phyloP scores from a whole-genome alignment of 2,888 invertebrate species.

The Gibbula magus region DNA sequence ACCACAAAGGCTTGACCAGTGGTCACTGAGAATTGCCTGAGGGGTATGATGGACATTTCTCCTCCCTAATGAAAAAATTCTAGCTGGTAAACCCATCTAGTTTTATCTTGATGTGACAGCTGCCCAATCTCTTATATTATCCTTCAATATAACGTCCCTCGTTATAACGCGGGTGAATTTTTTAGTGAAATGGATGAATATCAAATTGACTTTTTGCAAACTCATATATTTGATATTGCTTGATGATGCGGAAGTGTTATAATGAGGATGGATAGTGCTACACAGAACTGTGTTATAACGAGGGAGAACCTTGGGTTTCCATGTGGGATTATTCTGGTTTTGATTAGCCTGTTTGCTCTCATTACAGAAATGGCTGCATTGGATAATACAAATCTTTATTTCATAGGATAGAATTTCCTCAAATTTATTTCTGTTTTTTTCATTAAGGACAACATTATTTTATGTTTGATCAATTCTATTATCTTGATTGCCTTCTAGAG shows the following conservation, averaged over 20 bases:
- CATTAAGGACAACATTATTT: too few species aligned
- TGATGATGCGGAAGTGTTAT: too few species aligned
- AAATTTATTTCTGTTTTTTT: too few species aligned
- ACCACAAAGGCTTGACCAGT: too few species aligned
- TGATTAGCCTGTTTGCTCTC: too few species aligned
- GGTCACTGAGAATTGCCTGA: background rate
- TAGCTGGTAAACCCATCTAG: background rate
- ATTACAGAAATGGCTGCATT: too few species aligned
- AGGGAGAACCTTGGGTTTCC: background rate
- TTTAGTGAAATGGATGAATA: background rate
- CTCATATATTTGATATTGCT: background rate
- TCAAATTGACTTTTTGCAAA: background rate
- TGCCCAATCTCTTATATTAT: background rate
- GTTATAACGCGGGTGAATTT: background rate
- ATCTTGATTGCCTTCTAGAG: too few species aligned
- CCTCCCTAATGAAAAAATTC: conserved; percentile 9
- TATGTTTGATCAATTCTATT: too few species aligned
- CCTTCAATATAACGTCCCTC: background rate
- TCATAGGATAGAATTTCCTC: too few species aligned
- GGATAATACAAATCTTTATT: too few species aligned
- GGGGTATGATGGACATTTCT: background rate
- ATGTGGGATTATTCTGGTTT: background rate
- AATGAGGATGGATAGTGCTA: too few species aligned
- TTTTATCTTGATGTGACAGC: conserved; percentile 1
- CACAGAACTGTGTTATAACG: background rate